These are phyloP conservation scores for Conops quadrifasciatus DNA, from an alignment of 2,888 invertebrate genomes.

Conservation along the genomic window DNA sequence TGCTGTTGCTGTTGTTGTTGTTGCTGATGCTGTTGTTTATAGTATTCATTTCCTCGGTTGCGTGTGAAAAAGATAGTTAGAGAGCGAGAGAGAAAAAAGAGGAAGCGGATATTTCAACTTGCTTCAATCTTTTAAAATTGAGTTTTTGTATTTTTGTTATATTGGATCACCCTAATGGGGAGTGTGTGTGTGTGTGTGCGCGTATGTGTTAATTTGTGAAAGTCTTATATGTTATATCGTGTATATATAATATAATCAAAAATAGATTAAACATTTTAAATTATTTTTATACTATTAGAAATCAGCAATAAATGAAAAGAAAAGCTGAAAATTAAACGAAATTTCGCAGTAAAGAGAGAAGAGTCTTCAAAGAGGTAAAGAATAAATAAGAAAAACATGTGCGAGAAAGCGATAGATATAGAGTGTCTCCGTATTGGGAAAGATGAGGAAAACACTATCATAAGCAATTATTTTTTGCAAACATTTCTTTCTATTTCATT, in stretches of 20 bases:
- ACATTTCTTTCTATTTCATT: no score
- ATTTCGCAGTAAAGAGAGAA: neutral
- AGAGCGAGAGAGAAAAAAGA: conserved; percentile 4
- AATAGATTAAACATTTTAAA: conserved; percentile 29
- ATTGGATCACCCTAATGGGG: no score
- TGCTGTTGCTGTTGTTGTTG: neutral
- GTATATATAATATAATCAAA: no score
- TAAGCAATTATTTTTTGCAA: no score
- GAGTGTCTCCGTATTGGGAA: neutral
- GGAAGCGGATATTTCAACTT: no score
- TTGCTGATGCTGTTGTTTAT: neutral
- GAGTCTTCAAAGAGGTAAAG: neutral
- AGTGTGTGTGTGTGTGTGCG: no score
- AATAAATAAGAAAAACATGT: neutral
- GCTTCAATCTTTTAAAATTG: conserved; percentile 32
- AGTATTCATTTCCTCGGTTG: neutral
- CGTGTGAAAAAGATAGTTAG: neutral
- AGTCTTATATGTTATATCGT: no score
- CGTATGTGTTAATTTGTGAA: no score
- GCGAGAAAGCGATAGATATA: no score
- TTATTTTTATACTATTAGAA: conserved; percentile 19
- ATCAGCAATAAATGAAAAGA: neutral
- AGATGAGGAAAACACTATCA: neutral
- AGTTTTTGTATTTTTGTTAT: conserved; percentile 10
- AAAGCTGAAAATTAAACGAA: neutral